Base-by-base conservation (phyloP, 2,888 invertebrate genomes). In the Hypsopygia costalis region DNA sequence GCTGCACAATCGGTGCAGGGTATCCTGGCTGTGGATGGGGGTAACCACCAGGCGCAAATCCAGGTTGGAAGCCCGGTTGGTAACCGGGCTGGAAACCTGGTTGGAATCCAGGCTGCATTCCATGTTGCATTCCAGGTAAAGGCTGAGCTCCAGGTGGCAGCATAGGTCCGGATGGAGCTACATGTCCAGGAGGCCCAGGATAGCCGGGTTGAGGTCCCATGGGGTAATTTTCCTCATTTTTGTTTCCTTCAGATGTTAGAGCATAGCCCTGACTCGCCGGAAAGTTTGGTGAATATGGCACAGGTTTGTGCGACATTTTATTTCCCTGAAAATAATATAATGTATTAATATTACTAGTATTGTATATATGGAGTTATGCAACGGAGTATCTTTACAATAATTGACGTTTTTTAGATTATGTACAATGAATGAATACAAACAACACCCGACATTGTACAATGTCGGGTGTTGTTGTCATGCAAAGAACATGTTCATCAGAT, bases 221-320 rank as follows among this genome's bases (percentile, higher is more conserved):
- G 6, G 52, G 54, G 30, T 57, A 57, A 5, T 36, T 44, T 11
- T 48, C 49, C 22, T 37, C 34, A 4, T 16, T 7, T 46, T 69
- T 67, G 34, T 55, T 59, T 3, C 16, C 4, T 44, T 88, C 86
- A n/a, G 61, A 50, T 8, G 86, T 79, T 10, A 78, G 75, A 39
- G 58, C 75, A 65, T 88, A 89, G 6, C 87, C 88, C 52, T 83
- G 83, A 51, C 69, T 73, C 34, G 54, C 47, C 5, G 89, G 88
- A 49, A 83, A 89, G 54, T 89, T 89, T 11, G 89, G 89, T 2
- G 87, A 73, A 43, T 82, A 87, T 10, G 85, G 81, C 8, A 69
- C 73, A 36, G 59, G 72, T 58, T 85, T 81, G 55, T 88, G 85
- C 1, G 88, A 87, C 88, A 89, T 87, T n/a, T 49, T 75, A n/a